Evolutionary conservation across 2,113 vertebrate species (phyloP).

Genomic region (Brachirus orientalis): DNA sequence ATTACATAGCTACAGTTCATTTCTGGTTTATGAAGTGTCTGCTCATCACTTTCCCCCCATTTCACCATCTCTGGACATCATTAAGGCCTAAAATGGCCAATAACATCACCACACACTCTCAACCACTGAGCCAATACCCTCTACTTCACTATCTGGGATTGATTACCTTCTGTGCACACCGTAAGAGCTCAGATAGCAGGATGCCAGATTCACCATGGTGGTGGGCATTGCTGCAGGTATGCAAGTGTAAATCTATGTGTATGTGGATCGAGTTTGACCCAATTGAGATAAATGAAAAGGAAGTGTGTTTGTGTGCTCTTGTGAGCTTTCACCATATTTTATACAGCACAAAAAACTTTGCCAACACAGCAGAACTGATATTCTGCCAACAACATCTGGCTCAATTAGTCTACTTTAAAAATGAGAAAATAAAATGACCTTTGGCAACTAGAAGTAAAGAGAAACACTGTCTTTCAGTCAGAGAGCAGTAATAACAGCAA

Average conservation of each 20-base stretch:
- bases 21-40: slow-evolving; percentile 66
- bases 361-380: not conserved
- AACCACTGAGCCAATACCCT: slow-evolving; percentile 20
- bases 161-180: slow-evolving; percentile 53
- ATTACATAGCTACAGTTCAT: slow-evolving; percentile 70
- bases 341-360: not conserved
- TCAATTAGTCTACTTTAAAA: not conserved
- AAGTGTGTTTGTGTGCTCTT: too few relatives aligned
- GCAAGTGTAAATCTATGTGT: not conserved
- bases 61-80: slow-evolving; percentile 69
- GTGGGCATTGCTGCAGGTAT: not conserved
- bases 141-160: slow-evolving; percentile 54
- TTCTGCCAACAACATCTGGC: not conserved
- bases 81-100: slow-evolving; percentile 62
- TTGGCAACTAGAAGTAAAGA: not conserved
- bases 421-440: not conserved
- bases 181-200: slow-evolving; percentile 53
- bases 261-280: not conserved
- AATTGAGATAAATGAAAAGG: not conserved
- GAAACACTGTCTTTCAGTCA: not conserved
- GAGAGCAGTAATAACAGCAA: not conserved
- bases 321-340: not conserved
- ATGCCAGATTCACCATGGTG: slow-evolving; percentile 25
- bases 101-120: slow-evolving; percentile 49
- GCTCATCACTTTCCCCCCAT: slow-evolving; percentile 74